phyloP scores from a whole-genome alignment of 2,113 vertebrate species.

The Upupa epops region DNA sequence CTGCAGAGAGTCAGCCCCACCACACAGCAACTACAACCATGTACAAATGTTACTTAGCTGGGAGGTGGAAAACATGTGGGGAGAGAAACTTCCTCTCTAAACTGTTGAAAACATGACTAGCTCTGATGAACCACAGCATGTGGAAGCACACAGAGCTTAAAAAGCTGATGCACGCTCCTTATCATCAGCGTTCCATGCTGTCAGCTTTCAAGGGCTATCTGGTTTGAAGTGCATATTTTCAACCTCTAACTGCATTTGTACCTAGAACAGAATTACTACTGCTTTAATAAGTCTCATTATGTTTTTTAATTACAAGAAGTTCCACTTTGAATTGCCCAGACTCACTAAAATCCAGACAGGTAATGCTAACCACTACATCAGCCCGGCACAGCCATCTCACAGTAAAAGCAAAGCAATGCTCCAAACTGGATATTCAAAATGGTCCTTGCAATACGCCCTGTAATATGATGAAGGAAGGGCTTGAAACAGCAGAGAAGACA shows the following conservation, averaged over 20 bases:
- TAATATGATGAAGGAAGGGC: neutral
- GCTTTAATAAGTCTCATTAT: neutral
- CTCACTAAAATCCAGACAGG: neutral
- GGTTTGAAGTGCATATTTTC: neutral
- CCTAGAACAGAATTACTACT: neutral
- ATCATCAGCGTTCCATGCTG: neutral
- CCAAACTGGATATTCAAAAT: neutral
- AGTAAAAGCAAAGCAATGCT: neutral
- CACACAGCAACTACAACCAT: neutral
- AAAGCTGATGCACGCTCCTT: neutral
- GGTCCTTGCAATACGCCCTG: neutral
- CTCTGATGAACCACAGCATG: neutral
- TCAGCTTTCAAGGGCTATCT: neutral
- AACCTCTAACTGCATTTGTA: neutral
- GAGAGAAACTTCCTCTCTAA: neutral
- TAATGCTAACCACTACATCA: neutral
- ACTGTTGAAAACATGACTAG: neutral
- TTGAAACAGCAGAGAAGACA: neutral
- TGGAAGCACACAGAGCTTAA: fast-evolving
- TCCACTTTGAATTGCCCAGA: neutral
- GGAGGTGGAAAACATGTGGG: neutral
- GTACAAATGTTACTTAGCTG: fast-evolving
- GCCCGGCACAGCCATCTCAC: neutral
- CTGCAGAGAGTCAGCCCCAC: neutral
- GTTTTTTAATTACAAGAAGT: neutral